A percentile compares a stretch with the other conserved stretches of the same genome.
Evolutionary conservation across 1,140 invertebrate genomes (phyloP).

Genomic region (Sminthurides bifidus): DNA sequence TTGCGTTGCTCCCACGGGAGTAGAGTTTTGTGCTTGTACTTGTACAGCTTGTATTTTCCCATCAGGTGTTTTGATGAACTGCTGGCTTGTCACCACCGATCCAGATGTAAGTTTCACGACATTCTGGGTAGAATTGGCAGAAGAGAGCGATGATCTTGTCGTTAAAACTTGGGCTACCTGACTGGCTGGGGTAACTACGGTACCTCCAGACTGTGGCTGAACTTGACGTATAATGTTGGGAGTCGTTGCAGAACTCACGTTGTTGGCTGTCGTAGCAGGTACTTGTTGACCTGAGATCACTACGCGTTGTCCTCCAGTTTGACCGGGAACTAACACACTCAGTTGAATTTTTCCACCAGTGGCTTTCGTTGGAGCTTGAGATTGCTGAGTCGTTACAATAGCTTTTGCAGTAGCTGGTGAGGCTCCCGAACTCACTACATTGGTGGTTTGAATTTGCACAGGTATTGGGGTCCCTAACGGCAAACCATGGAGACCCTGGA

Average conservation of each 20-base stretch:
- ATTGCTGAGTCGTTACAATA: background rate
- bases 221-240: conserved; percentile 38
- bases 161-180: no score
- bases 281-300: background rate
- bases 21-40: conserved; percentile 16
- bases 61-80: conserved; percentile 81
- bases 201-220: conserved; percentile 58
- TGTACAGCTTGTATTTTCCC: conserved; percentile 76
- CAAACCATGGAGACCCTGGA: background rate
- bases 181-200: no score
- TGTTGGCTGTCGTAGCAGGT: background rate
- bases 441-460: background rate
- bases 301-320: background rate
- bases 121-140: no score
- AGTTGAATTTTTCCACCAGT: background rate
- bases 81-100: conserved; percentile 82
- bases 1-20: conserved; percentile 6
- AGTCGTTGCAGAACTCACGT: conserved; percentile 38
- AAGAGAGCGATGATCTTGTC: no score
- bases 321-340: background rate
- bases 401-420: background rate
- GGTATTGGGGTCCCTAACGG: background rate
- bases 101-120: conserved; percentile 71
- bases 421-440: background rate
- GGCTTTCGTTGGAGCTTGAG: background rate